Evolutionary conservation across 2,888 invertebrate species (phyloP).

Genomic region (Sinhomidia bicolor): DNA sequence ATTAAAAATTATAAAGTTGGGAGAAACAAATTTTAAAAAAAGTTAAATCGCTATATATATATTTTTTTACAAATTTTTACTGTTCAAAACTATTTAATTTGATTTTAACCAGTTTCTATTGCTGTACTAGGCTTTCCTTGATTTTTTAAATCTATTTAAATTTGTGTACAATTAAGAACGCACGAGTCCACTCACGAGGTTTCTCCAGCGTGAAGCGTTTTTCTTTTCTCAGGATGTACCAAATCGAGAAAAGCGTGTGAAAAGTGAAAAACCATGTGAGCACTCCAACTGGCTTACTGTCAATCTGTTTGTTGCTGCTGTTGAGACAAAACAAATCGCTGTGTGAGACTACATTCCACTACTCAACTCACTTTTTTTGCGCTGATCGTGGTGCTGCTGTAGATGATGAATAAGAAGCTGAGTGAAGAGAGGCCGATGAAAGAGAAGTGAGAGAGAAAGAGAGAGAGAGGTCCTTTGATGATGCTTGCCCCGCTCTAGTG

Average conservation of each 20-base stretch:
- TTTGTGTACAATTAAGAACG: neutral
- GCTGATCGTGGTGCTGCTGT: neutral
- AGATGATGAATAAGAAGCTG: neutral
- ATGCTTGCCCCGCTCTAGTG: conserved; percentile 63
- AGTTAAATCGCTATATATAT: no score
- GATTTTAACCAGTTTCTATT: no score
- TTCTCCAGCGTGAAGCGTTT: neutral
- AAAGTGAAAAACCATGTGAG: neutral
- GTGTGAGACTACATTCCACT: neutral
- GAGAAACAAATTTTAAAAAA: no score
- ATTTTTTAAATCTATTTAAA: neutral
- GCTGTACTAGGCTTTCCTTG: no score
- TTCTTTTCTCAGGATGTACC: neutral
- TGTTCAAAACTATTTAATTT: no score
- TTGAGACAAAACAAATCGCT: neutral
- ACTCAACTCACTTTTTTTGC: neutral
- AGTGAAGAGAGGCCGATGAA: neutral
- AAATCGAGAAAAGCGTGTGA: neutral
- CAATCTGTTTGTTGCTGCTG: neutral
- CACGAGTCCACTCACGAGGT: conserved; percentile 32
- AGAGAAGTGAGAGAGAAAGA: neutral
- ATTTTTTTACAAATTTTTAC: no score
- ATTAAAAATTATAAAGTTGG: no score
- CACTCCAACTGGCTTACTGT: neutral
- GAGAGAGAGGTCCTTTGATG: conserved; percentile 49